Evolutionary conservation across 1,140 invertebrate species (phyloP), one percentile per base, ranked within the genome.

Genomic region (Colletes latitarsis): DNA sequence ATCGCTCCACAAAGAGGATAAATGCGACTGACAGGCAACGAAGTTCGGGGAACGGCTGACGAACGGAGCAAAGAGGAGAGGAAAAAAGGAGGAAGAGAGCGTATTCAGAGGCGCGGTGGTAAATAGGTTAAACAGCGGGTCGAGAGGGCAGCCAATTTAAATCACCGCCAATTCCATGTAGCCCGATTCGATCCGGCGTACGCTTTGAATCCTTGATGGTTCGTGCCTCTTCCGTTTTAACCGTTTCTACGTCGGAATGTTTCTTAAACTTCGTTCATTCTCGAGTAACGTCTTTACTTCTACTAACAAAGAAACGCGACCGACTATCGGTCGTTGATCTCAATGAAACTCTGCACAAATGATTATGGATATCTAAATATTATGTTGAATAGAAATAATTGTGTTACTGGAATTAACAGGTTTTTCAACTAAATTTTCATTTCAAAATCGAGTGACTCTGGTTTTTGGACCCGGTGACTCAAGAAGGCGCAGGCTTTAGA

Each of bases 61-160:
- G 49, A 49, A 12, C 49, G 10, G 15, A 41, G 55, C 43, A 19
- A 58, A 58, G 0, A 17, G 21, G 9, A 55, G 55, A n/a, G 53
- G n/a, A 60, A 43, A n/a, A 74, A 55, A 57, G 63, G 49, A 64
- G 66, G 55, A 52, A 68, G 76, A 14, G 46, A 43, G 77, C 53
- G 63, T 74, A 83, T 87, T 77, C 60, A 76, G 49, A 52, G 81
- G 52, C 52, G 41, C 49, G 71, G 66, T 88, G 75, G 83, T 86
- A 88, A 89, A 88, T 88, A 78, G 84, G 87, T 89, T 89, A 89
- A 88, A 89, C 77, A 85, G 62, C 62, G 55, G 81, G 81, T 81
- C 74, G 77, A 85, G 81, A 85, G 87, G 80, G 55, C 79, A 83
- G 77, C 77, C 88, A 89, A 89, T 88, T 89, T 88, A 88, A 88